Evolutionary conservation across 2,797 vertebrate species (phyloP).

Genomic region (Coluber constrictor): DNA sequence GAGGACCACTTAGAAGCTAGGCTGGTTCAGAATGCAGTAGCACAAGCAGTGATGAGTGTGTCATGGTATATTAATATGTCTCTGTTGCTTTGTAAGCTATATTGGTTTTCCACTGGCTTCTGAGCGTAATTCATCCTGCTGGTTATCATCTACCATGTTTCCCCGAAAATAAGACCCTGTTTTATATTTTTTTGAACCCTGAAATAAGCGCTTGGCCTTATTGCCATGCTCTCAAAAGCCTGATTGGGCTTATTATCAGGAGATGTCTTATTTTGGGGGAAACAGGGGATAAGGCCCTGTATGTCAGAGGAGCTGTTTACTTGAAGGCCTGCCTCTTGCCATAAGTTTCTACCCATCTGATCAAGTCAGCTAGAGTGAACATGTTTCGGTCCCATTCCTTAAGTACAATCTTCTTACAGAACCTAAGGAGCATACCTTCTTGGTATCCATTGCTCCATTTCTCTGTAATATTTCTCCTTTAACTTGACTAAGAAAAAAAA

Average conservation of each 20-base stretch:
- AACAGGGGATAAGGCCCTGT: not conserved
- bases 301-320: not conserved
- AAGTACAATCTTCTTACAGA: not conserved
- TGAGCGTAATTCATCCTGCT: not conserved
- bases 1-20: not conserved
- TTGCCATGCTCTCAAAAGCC: too few species aligned
- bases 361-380: not conserved
- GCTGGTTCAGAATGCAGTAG: not conserved
- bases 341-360: not conserved
- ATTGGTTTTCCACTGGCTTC: not conserved
- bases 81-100: not conserved
- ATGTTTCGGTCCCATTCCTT: not conserved
- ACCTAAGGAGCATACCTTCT: not conserved
- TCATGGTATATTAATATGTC: not conserved
- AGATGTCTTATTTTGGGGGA: too few species aligned
- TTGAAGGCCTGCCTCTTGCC: not conserved
- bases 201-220: too few species aligned
- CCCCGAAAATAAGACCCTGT: too few species aligned
- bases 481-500: conserved; percentile 54
- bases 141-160: not conserved
- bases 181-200: too few species aligned
- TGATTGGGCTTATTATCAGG: too few species aligned
- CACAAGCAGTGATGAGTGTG: not conserved
- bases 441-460: conserved; percentile 18
- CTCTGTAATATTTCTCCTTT: conserved; percentile 42